phyloP scores from a whole-genome alignment of 2,113 vertebrate genomes.

The Hippocampus mohnikei region DNA sequence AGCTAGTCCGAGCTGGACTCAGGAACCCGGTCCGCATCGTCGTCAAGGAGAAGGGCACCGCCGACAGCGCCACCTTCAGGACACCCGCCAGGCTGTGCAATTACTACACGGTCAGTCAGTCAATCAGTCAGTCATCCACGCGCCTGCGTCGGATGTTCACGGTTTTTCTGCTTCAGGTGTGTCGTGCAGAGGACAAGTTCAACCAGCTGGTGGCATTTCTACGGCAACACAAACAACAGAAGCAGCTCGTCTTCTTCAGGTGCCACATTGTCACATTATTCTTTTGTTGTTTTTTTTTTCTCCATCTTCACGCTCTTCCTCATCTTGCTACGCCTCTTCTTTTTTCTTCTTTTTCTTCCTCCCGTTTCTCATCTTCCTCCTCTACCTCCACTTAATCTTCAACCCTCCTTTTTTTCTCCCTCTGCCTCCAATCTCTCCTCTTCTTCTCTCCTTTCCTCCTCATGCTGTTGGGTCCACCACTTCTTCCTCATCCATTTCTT shows the following conservation, averaged over 20 bases:
- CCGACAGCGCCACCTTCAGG: conserved; percentile 78
- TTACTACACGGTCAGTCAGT: conserved; percentile 81
- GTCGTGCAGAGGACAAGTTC: conserved; percentile 88
- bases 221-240: conserved; percentile 84
- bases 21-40: conserved; percentile 90
- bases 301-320: not conserved
- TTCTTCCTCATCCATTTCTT: not conserved
- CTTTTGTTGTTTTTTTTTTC: not conserved
- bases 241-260: conserved; percentile 96
- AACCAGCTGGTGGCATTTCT: conserved; percentile 92
- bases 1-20: conserved; percentile 89
- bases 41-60: conserved; percentile 91
- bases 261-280: conserved; percentile 29
- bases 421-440: not conserved
- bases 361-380: not conserved
- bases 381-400: not conserved
- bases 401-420: not conserved
- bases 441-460: not conserved
- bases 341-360: not conserved
- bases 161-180: conserved; percentile 70
- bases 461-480: not conserved
- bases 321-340: not conserved
- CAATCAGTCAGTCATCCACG: no score
- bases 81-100: conserved; percentile 88
- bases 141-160: not conserved